Conservation (phyloP, 2,113 vertebrate genomes). For the Hippocampus guttulatus region DNA sequence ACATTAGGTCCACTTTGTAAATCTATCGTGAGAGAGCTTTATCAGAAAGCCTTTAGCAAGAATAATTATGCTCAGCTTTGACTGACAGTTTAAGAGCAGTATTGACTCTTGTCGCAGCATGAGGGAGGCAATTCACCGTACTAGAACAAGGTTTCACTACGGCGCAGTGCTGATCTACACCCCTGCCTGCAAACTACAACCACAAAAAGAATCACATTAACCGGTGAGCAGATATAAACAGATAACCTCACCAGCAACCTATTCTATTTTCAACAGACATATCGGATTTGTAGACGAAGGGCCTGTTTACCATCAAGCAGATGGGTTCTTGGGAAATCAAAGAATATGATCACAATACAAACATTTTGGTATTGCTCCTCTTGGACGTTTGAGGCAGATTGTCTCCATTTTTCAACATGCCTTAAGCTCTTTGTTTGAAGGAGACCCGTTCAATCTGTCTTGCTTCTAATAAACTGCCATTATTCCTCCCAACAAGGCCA, state of each 20-base stretch:
- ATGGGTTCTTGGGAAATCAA: slow-evolving; percentile 73
- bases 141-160: neutral
- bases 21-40: neutral
- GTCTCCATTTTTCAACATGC: slow-evolving; percentile 87
- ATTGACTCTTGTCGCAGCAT: neutral
- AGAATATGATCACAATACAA: slow-evolving; percentile 80
- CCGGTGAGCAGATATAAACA: neutral
- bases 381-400: slow-evolving; percentile 78
- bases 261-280: neutral
- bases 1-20: neutral
- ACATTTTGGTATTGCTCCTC: slow-evolving; percentile 78
- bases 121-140: neutral
- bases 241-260: neutral
- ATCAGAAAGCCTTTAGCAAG: neutral
- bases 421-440: slow-evolving; percentile 76
- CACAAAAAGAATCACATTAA: neutral
- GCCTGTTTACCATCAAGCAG: slow-evolving; percentile 73
- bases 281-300: slow-evolving; percentile 30
- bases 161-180: neutral
- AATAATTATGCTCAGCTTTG: neutral
- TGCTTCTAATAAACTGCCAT: slow-evolving; percentile 84
- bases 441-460: slow-evolving; percentile 76
- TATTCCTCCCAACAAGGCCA: slow-evolving; percentile 84
- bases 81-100: neutral
- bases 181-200: neutral